Percentiles rank a stretch among this genome's conserved stretches.
Conservation (phyloP, 2,888 invertebrate species). For the Hoplodrina blanda region DNA sequence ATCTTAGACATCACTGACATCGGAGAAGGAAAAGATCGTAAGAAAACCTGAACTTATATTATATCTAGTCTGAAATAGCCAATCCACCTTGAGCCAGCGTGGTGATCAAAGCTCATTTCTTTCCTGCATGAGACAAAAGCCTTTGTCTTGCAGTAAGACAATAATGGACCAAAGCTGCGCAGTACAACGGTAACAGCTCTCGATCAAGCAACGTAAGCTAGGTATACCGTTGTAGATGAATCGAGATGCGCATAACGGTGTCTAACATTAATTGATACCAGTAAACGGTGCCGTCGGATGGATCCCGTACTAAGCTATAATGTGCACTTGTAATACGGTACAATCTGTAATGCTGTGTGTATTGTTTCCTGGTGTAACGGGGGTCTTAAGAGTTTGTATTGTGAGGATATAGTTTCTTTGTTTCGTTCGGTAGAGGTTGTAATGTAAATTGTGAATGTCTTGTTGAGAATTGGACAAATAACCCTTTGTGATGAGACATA, state of each 20-base stretch:
- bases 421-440: background rate
- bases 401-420: conserved; percentile 26
- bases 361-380: conserved; percentile 53
- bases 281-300: conserved; percentile 70
- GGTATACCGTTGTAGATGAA: conserved; percentile 48
- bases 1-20: too few species aligned
- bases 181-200: conserved; percentile 8
- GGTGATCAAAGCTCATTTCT: too few species aligned
- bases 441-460: too few species aligned
- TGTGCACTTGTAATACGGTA: conserved; percentile 32
- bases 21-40: too few species aligned
- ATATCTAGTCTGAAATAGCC: too few species aligned
- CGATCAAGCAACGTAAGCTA: conserved; percentile 50
- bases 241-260: conserved; percentile 68
- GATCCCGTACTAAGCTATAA: conserved; percentile 56
- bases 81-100: too few species aligned
- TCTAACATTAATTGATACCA: conserved; percentile 70
- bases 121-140: too few species aligned
- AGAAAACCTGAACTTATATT: too few species aligned
- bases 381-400: conserved; percentile 12
- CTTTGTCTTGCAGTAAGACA: too few species aligned
- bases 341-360: conserved; percentile 47
- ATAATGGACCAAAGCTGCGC: too few species aligned
- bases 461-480: too few species aligned
- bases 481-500: too few species aligned